Conservation (phyloP, 2,888 invertebrate species). For the Physocephala rufipes region DNA sequence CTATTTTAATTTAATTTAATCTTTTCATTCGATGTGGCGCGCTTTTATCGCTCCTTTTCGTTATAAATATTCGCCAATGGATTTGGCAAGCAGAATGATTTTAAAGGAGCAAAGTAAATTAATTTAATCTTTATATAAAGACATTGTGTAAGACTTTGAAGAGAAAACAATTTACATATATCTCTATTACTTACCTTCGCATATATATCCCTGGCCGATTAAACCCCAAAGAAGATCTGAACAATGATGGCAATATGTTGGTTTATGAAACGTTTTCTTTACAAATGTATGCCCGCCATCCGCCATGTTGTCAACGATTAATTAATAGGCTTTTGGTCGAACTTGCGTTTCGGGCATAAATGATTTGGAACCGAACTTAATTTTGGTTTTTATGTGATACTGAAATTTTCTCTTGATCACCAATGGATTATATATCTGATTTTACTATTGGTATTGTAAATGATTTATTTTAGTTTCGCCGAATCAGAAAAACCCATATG, state of each 20-base stretch:
- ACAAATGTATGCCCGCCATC: conserved; percentile 95
- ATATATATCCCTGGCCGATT: conserved; percentile 99
- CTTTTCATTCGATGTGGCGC: no score
- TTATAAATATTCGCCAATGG: no score
- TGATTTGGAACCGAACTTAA: conserved; percentile 6
- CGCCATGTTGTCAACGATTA: conserved; percentile 64
- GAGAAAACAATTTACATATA: no score
- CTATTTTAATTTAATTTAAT: no score
- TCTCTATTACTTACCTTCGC: conserved; percentile 82
- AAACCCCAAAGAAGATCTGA: conserved; percentile 99
- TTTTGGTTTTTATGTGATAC: not conserved
- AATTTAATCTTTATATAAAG: no score
- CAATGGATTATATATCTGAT: no score
- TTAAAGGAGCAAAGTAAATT: no score
- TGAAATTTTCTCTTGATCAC: no score
- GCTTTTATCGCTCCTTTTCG: no score
- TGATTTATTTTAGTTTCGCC: not conserved
- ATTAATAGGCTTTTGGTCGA: conserved; percentile 27
- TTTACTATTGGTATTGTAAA: no score
- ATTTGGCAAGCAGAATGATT: no score
- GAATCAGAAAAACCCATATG: conserved; percentile 27
- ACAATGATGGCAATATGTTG: conserved; percentile 99
- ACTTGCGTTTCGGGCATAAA: conserved; percentile 23
- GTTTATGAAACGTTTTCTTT: conserved; percentile 99
- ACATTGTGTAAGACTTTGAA: no score